Evolutionary conservation across 2,113 vertebrate species (phyloP), one percentile per base, ranked within the genome.

Genomic region (Rhinoderma darwinii): DNA sequence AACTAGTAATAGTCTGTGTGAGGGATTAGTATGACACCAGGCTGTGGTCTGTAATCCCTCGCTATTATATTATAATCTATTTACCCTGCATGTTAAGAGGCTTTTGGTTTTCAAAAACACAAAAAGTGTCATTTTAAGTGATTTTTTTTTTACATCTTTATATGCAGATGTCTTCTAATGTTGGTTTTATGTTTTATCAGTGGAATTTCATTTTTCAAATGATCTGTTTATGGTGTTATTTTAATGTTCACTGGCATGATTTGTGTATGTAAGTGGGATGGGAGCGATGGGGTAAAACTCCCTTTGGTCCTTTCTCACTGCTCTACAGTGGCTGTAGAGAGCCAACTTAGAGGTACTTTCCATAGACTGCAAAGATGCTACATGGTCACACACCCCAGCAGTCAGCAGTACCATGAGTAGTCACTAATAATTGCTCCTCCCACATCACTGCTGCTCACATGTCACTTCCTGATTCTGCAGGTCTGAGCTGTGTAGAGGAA

Each of bases 81-180:
- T 97, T 97, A 96, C 94, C 97, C 95, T 96, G 95, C 95, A 97
- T 96, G 96, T 95, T 97, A 97, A 97, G 95, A 97, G 95, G 96
- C 97, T 97, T 97, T 96, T 92, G 92, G 92, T 92, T 94, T 94
- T 94, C 95, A 96, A 95, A 97, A 95, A 96, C 94, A 97, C 93
- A 95, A 94, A 94, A 96, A 96, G 91, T 90, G 91, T 75, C 51
- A 75, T 82, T 86, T 73, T 74, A 74, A 75, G 51, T 59, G 70
- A 87, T 61, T 74, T 56, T 72, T 56, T 72, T 86, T 43, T 86
- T 72, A 43, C 39, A 73, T 59, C 15, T 59, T 43, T 44, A 74
- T 56, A 20, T 75, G n/a, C 72, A 81, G 37, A n/a, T 50, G 43
- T 61, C 11, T 39, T 11, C 9, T 66, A 1, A 44, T 63, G 56